Conservation (phyloP, 1,140 invertebrate genomes). For the Bombus haemorrhoidalis region DNA sequence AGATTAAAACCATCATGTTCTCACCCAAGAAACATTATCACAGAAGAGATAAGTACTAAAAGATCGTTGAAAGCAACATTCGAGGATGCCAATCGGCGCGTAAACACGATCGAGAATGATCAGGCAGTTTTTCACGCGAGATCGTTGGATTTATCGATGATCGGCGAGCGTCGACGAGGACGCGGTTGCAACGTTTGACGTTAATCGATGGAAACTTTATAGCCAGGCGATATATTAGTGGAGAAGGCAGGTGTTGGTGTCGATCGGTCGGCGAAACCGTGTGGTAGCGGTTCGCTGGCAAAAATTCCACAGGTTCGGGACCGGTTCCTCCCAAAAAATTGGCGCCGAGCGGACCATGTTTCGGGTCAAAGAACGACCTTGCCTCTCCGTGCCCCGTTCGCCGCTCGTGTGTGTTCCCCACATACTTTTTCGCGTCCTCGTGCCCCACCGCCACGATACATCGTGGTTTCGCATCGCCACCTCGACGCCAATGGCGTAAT, state of each 20-base stretch:
- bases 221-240: constrained; percentile 44
- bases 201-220: constrained; percentile 53
- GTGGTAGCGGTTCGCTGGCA: constrained; percentile 31
- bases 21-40: not conserved
- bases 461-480: constrained; percentile 46
- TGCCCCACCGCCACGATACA: constrained; percentile 28
- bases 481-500: constrained; percentile 61
- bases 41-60: not conserved
- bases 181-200: constrained; percentile 39
- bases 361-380: constrained; percentile 82
- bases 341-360: constrained; percentile 75
- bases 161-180: constrained; percentile 33
- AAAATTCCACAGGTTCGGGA: constrained; percentile 71
- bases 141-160: constrained; percentile 28
- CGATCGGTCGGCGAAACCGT: constrained; percentile 47
- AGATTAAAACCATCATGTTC: too few relatives aligned
- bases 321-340: constrained; percentile 79
- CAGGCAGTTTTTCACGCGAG: not conserved
- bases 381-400: constrained; percentile 71
- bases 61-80: not conserved
- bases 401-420: constrained; percentile 10
- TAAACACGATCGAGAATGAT: not conserved
- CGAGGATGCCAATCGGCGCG: not conserved
- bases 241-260: constrained; percentile 50
- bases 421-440: constrained; percentile 66